Conservation (phyloP, 2,113 vertebrate genomes). For the Mus musculus region DNA sequence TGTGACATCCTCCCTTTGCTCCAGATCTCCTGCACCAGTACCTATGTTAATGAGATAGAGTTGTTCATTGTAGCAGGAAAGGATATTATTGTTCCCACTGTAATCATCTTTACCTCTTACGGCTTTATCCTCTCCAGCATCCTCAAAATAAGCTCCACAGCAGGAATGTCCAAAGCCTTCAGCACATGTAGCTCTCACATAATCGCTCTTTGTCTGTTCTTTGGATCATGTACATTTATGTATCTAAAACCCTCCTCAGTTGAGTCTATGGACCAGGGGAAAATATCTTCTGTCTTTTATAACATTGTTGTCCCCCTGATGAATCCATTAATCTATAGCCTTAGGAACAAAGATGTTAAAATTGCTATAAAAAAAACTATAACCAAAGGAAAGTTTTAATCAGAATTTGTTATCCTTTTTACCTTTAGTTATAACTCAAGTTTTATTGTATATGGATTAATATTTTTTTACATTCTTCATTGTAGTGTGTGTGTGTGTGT, state of each 20-base stretch:
- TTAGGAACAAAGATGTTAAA: conserved; percentile 64
- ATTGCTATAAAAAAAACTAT: background rate
- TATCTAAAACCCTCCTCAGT: conserved; percentile 31
- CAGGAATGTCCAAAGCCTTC: background rate
- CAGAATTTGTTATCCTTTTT: too few species aligned
- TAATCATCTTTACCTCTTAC: background rate
- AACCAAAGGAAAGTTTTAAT: background rate
- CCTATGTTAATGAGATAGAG: background rate
- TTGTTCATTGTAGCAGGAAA: conserved; percentile 14
- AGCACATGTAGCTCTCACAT: background rate
- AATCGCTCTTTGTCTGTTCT: background rate
- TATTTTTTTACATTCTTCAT: background rate
- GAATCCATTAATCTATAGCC: conserved; percentile 47
- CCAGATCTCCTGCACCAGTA: background rate
- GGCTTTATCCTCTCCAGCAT: background rate
- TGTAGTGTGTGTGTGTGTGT: too few species aligned
- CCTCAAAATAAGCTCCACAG: background rate
- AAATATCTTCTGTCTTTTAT: conserved; percentile 48
- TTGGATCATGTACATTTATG: conserved; percentile 46
- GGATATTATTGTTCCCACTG: background rate
- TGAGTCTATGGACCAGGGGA: background rate
- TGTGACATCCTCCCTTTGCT: background rate
- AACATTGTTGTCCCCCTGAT: conserved; percentile 8
- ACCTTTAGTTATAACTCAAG: background rate
- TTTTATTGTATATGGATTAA: background rate